phyloP scores from a whole-genome alignment of 2,888 invertebrate genomes.

The Acanthosepion esculentum region DNA sequence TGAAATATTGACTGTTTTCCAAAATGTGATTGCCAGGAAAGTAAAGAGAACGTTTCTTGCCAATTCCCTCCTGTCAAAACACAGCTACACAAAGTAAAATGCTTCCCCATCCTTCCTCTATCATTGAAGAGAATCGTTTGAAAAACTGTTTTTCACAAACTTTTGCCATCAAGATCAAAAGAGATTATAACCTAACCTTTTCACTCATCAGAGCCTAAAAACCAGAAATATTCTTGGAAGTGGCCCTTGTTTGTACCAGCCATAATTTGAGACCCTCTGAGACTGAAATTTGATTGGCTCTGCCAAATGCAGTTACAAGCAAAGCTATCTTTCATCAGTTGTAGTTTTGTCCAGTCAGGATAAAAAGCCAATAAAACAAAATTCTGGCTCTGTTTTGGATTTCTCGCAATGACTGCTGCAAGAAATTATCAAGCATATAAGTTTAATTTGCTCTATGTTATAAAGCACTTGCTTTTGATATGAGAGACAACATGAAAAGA shows the following conservation, averaged over 20 bases:
- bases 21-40: background rate
- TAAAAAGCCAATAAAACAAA: background rate
- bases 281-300: background rate
- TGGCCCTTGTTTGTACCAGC: background rate
- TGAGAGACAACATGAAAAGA: no score
- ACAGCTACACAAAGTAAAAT: background rate
- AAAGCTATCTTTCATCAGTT: background rate
- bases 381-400: no score
- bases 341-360: background rate
- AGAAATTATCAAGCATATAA: no score
- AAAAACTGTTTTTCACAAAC: background rate
- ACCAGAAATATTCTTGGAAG: background rate
- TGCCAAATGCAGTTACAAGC: background rate
- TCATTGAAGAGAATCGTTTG: background rate
- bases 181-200: background rate
- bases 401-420: no score
- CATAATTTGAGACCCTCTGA: background rate
- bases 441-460: no score
- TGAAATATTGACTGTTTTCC: background rate
- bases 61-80: background rate
- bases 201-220: background rate
- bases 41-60: background rate
- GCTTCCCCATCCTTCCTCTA: background rate
- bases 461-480: no score
- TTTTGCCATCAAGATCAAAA: background rate